Percentiles rank a stretch among this genome's conserved stretches.
Conservation (phyloP, 2,888 invertebrate genomes). For the Enchytraeus crypticus region DNA sequence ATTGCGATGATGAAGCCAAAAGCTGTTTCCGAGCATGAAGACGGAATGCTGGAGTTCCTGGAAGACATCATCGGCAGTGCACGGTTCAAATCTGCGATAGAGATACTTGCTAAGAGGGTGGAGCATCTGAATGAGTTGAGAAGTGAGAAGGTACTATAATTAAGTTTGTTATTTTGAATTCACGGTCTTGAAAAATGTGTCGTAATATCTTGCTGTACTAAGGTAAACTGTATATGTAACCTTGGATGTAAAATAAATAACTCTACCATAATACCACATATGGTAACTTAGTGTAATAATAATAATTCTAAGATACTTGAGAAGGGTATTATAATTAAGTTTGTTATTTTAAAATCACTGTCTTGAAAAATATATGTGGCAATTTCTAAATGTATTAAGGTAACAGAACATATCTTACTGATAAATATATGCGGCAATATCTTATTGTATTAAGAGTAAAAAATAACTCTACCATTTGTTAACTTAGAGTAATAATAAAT, state of each 20-base stretch:
- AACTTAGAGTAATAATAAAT: no score
- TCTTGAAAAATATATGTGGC: no score
- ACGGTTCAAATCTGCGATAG: constrained; percentile 64
- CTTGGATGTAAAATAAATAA: neutral
- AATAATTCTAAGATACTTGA: no score
- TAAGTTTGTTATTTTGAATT: neutral
- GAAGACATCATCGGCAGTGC: constrained; percentile 90
- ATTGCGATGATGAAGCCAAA: constrained; percentile 98
- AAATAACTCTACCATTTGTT: no score
- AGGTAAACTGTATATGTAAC: neutral
- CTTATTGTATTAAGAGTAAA: no score
- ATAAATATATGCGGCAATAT: no score
- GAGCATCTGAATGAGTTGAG: constrained; percentile 41
- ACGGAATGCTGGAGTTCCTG: constrained; percentile 93
- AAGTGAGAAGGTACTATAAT: constrained; percentile 43
- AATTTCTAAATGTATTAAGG: no score
- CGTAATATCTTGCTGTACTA: neutral
- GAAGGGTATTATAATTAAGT: no score
- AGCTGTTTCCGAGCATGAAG: constrained; percentile 71
- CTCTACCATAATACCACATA: neutral
- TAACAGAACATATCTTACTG: no score
- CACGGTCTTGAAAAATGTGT: no score
- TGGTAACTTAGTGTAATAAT: neutral
- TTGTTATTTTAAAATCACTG: no score
- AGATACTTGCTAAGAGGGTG: constrained; percentile 59